A percentile compares a stretch with the other conserved stretches of the same genome.
These are phyloP conservation scores for Antrozous pallidus DNA, from an alignment of 2,797 vertebrate species.

Conservation along the genomic window DNA sequence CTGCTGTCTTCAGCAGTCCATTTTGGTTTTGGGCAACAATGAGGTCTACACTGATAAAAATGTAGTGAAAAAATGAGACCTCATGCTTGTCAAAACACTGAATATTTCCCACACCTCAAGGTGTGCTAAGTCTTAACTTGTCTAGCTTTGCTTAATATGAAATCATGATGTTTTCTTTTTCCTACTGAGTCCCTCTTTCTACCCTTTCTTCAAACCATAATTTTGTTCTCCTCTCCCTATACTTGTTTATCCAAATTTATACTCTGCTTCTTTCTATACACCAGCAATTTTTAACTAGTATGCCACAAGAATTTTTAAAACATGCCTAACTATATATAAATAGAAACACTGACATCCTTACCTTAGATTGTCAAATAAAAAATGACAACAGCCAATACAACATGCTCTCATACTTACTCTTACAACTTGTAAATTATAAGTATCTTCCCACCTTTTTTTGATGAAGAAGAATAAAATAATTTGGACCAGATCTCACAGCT, in stretches of 20 bases:
- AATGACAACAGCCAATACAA: neutral
- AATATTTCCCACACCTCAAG: neutral
- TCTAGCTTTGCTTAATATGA: neutral
- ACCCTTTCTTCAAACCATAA: neutral
- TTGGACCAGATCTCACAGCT: neutral
- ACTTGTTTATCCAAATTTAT: neutral
- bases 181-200: neutral
- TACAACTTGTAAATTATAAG: neutral
- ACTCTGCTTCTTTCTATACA: neutral
- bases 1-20: neutral
- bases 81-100: neutral
- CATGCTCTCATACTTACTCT: neutral
- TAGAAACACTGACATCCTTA: neutral
- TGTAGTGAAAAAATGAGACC: neutral
- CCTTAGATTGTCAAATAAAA: neutral
- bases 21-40: neutral
- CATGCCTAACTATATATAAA: neutral
- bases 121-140: neutral
- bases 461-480: neutral
- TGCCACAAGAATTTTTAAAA: neutral
- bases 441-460: neutral
- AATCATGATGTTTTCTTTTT: neutral
- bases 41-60: neutral
- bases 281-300: neutral
- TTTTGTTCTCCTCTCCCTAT: neutral